A percentile compares a stretch with the other conserved stretches of the same genome.
Conservation (phyloP, 2,888 invertebrate genomes). For the Heliconius cydno region DNA sequence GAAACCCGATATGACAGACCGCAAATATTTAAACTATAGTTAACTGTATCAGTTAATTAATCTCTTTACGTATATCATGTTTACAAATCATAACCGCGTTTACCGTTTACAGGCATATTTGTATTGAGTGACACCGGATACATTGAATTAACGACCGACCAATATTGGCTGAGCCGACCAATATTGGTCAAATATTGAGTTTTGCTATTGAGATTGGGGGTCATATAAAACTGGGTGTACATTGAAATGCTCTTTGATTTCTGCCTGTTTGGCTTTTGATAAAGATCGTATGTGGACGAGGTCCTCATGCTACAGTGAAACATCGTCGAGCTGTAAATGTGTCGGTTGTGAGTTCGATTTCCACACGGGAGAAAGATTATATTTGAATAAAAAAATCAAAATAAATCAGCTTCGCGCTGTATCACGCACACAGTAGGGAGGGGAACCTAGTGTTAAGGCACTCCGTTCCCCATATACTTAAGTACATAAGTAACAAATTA, state of each 20-base stretch:
- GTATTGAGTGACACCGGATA: constrained; percentile 48
- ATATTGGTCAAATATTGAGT: not conserved
- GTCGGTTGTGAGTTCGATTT: not conserved
- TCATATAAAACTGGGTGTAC: not conserved
- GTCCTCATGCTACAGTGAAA: not conserved
- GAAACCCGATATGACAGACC: constrained; percentile 31
- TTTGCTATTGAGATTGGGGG: not conserved
- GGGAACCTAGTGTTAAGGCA: too few relatives aligned
- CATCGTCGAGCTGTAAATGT: not conserved
- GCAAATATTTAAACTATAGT: constrained; percentile 38
- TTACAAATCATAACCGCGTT: constrained; percentile 47
- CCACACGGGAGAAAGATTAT: not conserved
- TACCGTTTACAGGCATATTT: constrained; percentile 51
- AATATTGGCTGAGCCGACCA: not conserved
- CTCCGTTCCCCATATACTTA: too few relatives aligned
- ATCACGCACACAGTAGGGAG: too few relatives aligned
- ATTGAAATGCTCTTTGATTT: constrained; percentile 20
- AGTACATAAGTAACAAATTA: too few relatives aligned
- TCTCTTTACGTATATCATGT: constrained; percentile 50
- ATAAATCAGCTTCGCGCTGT: too few relatives aligned
- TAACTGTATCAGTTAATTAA: constrained; percentile 42
- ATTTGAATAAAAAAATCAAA: not conserved
- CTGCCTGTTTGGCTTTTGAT: not conserved
- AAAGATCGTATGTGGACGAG: constrained; percentile 10
- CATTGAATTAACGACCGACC: constrained; percentile 30